A percentile compares a stretch with the other conserved stretches of the same genome.
Evolutionary conservation across 2,888 invertebrate genomes (phyloP).

Genomic region (Rhorus exstirpatorius): DNA sequence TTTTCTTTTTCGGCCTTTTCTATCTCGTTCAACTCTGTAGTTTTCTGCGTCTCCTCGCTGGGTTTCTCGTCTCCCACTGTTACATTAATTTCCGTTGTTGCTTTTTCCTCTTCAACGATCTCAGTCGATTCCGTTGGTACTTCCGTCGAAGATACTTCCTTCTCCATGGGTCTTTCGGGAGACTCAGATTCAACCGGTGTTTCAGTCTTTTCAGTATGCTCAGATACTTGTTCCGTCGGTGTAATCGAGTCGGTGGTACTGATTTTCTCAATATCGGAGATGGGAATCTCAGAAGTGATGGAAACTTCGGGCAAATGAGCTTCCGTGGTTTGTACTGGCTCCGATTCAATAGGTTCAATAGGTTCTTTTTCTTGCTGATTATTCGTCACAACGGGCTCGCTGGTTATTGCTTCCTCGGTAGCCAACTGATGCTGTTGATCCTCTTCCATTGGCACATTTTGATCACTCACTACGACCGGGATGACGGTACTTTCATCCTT

Average conservation of each 20-base stretch:
- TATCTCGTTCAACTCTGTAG: conserved; percentile 16
- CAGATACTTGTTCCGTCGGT: conserved; percentile 1
- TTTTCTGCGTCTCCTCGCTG: conserved; percentile 20
- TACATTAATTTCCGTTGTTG: conserved; percentile 41
- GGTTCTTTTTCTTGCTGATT: conserved; percentile 41
- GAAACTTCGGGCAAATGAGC: not conserved
- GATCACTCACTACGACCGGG: not conserved
- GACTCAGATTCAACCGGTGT: conserved; percentile 10
- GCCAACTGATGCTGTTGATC: not conserved
- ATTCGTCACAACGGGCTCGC: conserved; percentile 66
- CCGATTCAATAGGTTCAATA: conserved; percentile 47
- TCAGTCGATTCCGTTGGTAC: conserved; percentile 34
- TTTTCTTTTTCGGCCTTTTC: conserved; percentile 29
- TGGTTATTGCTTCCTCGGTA: conserved; percentile 16
- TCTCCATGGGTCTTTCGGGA: conserved; percentile 44
- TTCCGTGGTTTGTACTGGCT: conserved; percentile 14
- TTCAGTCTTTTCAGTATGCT: conserved; percentile 5
- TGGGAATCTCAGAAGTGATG: not conserved
- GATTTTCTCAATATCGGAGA: conserved; percentile 1
- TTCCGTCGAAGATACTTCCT: conserved; percentile 62
- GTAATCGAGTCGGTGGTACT: conserved; percentile 16
- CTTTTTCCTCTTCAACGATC: conserved; percentile 62
- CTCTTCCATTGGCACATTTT: not conserved
- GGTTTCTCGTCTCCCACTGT: conserved; percentile 46
- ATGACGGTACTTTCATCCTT: conserved; percentile 1